Conservation (phyloP, 2,797 vertebrate species). For the Toxotes lorentzi region DNA sequence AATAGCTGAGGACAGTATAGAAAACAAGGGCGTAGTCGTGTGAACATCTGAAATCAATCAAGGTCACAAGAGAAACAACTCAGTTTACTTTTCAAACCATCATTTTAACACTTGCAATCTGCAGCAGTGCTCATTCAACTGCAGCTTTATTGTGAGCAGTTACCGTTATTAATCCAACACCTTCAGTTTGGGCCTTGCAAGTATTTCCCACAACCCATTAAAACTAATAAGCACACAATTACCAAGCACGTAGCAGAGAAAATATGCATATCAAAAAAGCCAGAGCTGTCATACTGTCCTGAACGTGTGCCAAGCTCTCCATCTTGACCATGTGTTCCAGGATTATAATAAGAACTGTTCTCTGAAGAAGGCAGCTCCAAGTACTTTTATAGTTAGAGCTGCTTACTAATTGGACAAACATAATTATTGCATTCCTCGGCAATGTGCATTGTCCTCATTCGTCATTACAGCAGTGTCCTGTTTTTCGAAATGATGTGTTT, state of each 20-base stretch:
- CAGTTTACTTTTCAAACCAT: slow-evolving; percentile 33
- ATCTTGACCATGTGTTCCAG: slow-evolving; percentile 73
- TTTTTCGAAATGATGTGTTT: slow-evolving; percentile 47
- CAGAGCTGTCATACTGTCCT: slow-evolving; percentile 78
- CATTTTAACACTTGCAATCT: slow-evolving; percentile 29
- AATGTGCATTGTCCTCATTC: slow-evolving; percentile 71
- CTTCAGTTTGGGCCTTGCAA: slow-evolving; percentile 51
- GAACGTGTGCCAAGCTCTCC: slow-evolving; percentile 71
- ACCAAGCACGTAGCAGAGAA: slow-evolving; percentile 64
- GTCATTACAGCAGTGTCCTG: slow-evolving; percentile 57
- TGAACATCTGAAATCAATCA: slow-evolving; percentile 47
- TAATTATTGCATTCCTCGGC: slow-evolving; percentile 72
- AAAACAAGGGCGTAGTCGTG: background rate
- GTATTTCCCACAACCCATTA: slow-evolving; percentile 68
- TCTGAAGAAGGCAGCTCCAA: slow-evolving; percentile 54
- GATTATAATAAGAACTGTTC: slow-evolving; percentile 74
- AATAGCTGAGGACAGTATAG: background rate
- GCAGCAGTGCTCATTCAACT: slow-evolving; percentile 41
- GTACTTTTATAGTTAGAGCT: slow-evolving; percentile 51
- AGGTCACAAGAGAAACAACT: background rate
- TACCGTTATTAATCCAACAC: slow-evolving; percentile 61
- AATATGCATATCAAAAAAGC: slow-evolving; percentile 79
- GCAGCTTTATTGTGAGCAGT: slow-evolving; percentile 38
- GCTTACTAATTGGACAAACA: slow-evolving; percentile 83
- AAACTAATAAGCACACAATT: slow-evolving; percentile 83